Conservation (phyloP, 1,140 invertebrate genomes). For the Drosophila yakuba region DNA sequence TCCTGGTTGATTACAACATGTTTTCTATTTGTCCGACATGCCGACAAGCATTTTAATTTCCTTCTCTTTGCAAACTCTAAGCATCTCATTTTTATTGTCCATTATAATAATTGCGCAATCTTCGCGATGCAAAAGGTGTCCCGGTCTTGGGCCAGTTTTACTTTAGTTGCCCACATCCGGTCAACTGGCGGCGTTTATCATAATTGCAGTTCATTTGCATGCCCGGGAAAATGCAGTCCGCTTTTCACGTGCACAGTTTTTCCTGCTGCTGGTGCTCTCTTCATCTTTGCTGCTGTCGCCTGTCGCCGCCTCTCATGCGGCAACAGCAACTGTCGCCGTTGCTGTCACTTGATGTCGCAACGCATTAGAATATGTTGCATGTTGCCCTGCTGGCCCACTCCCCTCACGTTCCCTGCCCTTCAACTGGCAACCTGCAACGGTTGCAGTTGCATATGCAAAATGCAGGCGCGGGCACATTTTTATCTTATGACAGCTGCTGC, state of each 20-base stretch:
- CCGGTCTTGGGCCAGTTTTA: slow-evolving; percentile 41
- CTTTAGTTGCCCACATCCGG: slow-evolving; percentile 78
- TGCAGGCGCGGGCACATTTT: slow-evolving; percentile 79
- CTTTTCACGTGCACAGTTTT: slow-evolving; percentile 45
- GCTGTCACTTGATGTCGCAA: slow-evolving; percentile 83
- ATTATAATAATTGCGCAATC: slow-evolving; percentile 64
- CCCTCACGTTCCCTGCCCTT: not conserved
- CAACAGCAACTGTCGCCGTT: slow-evolving; percentile 84
- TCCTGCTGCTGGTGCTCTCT: slow-evolving; percentile 48
- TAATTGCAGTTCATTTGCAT: slow-evolving; percentile 84
- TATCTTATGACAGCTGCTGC: slow-evolving; percentile 80
- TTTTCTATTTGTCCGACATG: not conserved
- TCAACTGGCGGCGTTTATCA: slow-evolving; percentile 84
- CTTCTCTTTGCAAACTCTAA: not conserved
- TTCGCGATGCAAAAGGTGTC: slow-evolving; percentile 39
- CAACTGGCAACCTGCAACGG: slow-evolving; percentile 7
- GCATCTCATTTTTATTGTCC: slow-evolving; percentile 26
- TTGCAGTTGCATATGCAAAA: slow-evolving; percentile 75
- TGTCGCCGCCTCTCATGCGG: slow-evolving; percentile 81
- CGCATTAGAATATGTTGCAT: slow-evolving; percentile 83
- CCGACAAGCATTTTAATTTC: not conserved
- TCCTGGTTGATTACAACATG: not conserved
- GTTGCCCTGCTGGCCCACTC: slow-evolving; percentile 9
- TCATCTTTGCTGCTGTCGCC: slow-evolving; percentile 47
- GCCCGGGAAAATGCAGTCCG: slow-evolving; percentile 62